Evolutionary conservation across 2,888 invertebrate genomes (phyloP), one percentile per base, ranked within the genome.

Genomic region (Schizaphis graminum): DNA sequence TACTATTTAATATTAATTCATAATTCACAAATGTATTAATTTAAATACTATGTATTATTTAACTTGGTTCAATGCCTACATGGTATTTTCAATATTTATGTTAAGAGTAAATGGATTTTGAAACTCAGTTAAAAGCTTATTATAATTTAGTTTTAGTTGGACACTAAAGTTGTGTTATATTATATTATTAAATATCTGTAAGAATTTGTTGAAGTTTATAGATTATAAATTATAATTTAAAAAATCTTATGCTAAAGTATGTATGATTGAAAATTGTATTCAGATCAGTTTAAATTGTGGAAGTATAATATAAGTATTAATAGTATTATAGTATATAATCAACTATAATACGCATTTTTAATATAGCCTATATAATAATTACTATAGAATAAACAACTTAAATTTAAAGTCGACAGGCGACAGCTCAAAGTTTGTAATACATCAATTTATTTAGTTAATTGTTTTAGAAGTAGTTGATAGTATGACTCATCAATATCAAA

Each of bases 11-110:
- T 53, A 16, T 21, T 21, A 53, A 53, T 88, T 13, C 5, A 57
- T 16, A 41, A 91, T 91, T 85, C 44, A 21, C 8, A 44, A 57
- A 85, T 56, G 21, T 53, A 91, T 85, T 57, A 91, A 91, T 85
- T 85, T 85, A 56, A 91, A 56, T 56, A 84, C 56, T 10, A 21
- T 13, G 41, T 56, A 56, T 10, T 35, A 35, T 47, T 0, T 49
- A 47, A 11, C 11, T 90, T 90, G 1, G 85, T 85, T 28, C n/a
- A 44, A 85, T 91, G n/a, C n/a, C n/a, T n/a, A 84, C 41, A 90
- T n/a, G 16, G 21, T 41, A 21, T 41, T 84, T 84, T 77, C 26
- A 53, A 53, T 28, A 53, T 84, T 91, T 84, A 44, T 53, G 41
- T n/a, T 49, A 56, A 84, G 8, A 41, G 77, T 77, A 57, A 89